A percentile compares a stretch with the other conserved stretches of the same genome.
Evolutionary conservation across 2,888 invertebrate species (phyloP).

Genomic region (Drosophila aldrichi): DNA sequence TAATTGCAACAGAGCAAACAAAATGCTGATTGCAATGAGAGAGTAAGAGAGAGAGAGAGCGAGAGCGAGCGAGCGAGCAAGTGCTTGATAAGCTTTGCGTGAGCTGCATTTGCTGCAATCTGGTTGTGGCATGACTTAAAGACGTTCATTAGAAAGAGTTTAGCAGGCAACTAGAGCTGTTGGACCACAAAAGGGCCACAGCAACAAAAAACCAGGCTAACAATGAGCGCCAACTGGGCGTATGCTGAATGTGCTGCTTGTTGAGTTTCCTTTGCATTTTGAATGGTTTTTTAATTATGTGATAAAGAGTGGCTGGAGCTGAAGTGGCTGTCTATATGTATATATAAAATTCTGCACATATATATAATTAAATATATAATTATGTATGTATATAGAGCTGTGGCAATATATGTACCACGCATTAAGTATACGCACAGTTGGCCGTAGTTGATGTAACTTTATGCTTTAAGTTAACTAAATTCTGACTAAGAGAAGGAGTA

Average conservation of each 20-base stretch:
- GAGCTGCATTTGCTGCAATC: constrained; percentile 43
- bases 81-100: constrained; percentile 29
- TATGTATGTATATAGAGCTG: neutral
- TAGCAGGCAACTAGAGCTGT: constrained; percentile 19
- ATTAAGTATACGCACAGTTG: neutral
- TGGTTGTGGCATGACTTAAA: constrained; percentile 35
- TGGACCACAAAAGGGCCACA: neutral
- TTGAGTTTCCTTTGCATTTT: neutral
- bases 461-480: neutral
- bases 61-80: neutral
- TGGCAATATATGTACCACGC: neutral
- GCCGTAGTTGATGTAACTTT: neutral
- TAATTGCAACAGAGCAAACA: constrained; percentile 45
- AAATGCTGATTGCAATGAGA: constrained; percentile 29
- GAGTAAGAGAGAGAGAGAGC: neutral
- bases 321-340: neutral
- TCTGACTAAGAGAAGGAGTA: neutral
- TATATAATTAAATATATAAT: neutral
- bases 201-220: constrained; percentile 17
- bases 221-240: constrained; percentile 27
- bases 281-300: neutral
- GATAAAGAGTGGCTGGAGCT: neutral
- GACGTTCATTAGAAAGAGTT: constrained; percentile 38
- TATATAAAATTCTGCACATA: too few relatives aligned
- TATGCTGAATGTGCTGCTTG: constrained; percentile 35